A percentile compares a stretch with the other conserved stretches of the same genome.
Evolutionary conservation across 2,888 invertebrate species (phyloP).

Genomic region (Pecten maximus): DNA sequence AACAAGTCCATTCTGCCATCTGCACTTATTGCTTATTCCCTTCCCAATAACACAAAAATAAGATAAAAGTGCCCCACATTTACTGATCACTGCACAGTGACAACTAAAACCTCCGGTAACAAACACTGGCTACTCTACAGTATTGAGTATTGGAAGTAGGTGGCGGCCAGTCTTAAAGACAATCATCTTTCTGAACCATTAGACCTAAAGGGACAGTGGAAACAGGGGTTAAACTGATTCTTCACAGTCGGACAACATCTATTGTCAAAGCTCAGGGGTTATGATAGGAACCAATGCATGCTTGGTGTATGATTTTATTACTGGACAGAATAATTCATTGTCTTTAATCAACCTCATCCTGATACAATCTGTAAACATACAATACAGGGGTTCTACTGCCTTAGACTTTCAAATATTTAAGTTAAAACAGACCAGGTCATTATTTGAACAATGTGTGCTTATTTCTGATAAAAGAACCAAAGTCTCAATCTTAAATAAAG

Average conservation of each 20-base stretch:
- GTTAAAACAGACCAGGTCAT: background rate
- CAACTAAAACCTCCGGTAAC: background rate
- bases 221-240: background rate
- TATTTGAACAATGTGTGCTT: background rate
- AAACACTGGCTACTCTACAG: background rate
- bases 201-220: background rate
- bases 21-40: conserved; percentile 30
- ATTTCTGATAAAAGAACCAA: background rate
- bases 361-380: background rate
- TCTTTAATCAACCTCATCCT: background rate
- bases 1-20: background rate
- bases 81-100: too few relatives aligned
- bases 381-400: background rate
- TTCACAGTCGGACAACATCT: background rate
- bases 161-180: background rate
- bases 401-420: background rate
- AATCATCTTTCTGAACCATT: conserved; percentile 11
- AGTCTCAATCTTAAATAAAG: too few relatives aligned
- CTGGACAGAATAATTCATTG: background rate
- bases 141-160: background rate
- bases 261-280: background rate
- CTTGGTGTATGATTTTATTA: background rate
- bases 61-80: background rate
- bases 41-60: background rate
- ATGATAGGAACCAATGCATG: background rate